Percentiles rank a stretch among this genome's conserved stretches.
Evolutionary conservation across 2,113 vertebrate genomes (phyloP).

Genomic region (Nannospalax galili): DNA sequence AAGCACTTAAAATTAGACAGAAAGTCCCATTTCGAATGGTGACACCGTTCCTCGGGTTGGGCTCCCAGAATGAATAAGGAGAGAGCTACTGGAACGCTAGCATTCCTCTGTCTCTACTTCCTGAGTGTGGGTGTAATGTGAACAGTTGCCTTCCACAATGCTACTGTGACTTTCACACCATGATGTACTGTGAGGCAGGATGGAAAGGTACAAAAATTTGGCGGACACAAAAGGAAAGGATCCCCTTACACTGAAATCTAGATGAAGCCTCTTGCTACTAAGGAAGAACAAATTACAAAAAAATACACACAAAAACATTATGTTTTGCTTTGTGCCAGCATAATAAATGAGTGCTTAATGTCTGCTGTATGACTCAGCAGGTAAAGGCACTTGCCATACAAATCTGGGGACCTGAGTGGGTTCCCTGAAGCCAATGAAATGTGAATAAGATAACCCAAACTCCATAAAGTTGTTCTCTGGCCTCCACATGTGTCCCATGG

Average conservation of each 20-base stretch:
- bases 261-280: not conserved
- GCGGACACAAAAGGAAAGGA: not conserved
- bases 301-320: too few species aligned
- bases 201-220: not conserved
- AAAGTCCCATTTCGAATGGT: not conserved
- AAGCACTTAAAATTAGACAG: not conserved
- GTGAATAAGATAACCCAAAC: too few species aligned
- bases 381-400: not conserved
- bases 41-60: not conserved
- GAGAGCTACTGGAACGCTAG: not conserved
- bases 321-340: too few species aligned
- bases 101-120: not conserved
- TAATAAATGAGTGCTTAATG: not conserved
- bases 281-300: not conserved
- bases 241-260: not conserved
- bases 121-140: not conserved
- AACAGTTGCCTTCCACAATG: too few species aligned
- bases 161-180: fast-evolving
- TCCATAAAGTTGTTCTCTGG: not conserved
- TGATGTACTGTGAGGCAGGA: not conserved
- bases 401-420: not conserved
- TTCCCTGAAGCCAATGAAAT: not conserved
- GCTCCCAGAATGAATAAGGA: too few species aligned
- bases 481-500: not conserved
- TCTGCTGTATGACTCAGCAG: too few species aligned